Evolutionary conservation across 2,113 vertebrate genomes (phyloP), one percentile per base, ranked within the genome.

Genomic region (Eulemur rufifrons): DNA sequence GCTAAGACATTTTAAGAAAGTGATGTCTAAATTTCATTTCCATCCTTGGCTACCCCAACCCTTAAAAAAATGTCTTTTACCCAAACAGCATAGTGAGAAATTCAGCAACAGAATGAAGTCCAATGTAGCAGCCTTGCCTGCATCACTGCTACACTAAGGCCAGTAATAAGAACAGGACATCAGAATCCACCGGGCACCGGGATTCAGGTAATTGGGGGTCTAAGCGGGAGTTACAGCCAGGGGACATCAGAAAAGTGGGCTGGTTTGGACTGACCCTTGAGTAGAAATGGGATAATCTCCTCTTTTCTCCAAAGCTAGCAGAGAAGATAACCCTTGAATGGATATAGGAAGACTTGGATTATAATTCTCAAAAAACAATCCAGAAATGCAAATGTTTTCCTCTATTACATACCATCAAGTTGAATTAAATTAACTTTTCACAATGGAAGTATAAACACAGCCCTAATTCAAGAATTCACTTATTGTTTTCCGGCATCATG

Each of bases 111-210:
- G 86, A 84, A 47, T 45, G 4, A 56, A 64, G 68, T 81, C 6
- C n/a, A 50, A 76, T 5, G 21, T 17, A 20, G 39, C 68, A 47
- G 66, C 12, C 50, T 76, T 11, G 15, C 34, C 52, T 37, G 27
- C 21, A 56, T 59, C 15, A 27, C 45, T 29, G 4, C 78, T 86
- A 27, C 21, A 52, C 64, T 37, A 23, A 85, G 20, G 39, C 3
- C 9, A 13, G 25, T 12, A 34, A 21, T 2, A 1, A 7, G 23
- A 92, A 59, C 14, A 1, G 21, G 12, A 5, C 8, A 13, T n/a
- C 17, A 56, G 73, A 54, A 45, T 29, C 32, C 45, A 27, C 0
- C 0, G 15, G 50, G 29, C 4, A 76, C 27, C 18, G 42, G 32
- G 69, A 23, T 18, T 8, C 73, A 15, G 59, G 47, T 14, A 7